Base-by-base conservation (phyloP, 2,888 invertebrate species). In the Odiellus spinosus region DNA sequence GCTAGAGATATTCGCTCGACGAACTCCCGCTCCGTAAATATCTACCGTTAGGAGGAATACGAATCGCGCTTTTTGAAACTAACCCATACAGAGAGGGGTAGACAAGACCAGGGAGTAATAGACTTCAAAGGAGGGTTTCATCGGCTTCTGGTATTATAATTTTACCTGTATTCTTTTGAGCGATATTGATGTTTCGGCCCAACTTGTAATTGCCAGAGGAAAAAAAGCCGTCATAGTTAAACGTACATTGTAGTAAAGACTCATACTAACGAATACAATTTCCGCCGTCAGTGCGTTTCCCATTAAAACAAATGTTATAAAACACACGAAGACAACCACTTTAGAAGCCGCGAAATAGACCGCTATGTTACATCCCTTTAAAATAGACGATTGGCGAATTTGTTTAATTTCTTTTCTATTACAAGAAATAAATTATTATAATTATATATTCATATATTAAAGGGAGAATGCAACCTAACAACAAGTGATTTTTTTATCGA, bases 191-290 rank as follows among this genome's bases (percentile, higher is more conserved):
- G 78, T 77, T 68, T 88, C 87, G 0, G 83, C 80, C 34, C 80
- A 72, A 69, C 80, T 78, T 3, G 80, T 77, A 54, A 87, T 77
- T 40, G 82, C 80, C 57, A 80, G 78, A 0, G 91, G 88, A 58
- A 91, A 82, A 66, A 83, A 84, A 12, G 87, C 78, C 0, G 84
- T 85, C 47, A 62, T 56, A 8, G 83, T 79, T 58, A 82, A 78
- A 26, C 85, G 73, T 50, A 91, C 68, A 47, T 85, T 80, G 60
- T 84, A 86, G 68, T 85, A 90, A 64, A 88, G 81, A 8, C 86
- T 82, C 12, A 85, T 79, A 42, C 87, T 74, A 47, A 88, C 82
- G 66, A 87, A 90, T 14, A 86, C 56, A 61, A 75, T 63, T 55
- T 79, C 79, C 0, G 85, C 80, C 0, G 79, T 76, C 53, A 88